Percentiles rank a stretch among this genome's conserved stretches.
These are phyloP conservation scores for Rallus crepitans DNA, from an alignment of 2,797 vertebrate genomes.

Conservation along the genomic window DNA sequence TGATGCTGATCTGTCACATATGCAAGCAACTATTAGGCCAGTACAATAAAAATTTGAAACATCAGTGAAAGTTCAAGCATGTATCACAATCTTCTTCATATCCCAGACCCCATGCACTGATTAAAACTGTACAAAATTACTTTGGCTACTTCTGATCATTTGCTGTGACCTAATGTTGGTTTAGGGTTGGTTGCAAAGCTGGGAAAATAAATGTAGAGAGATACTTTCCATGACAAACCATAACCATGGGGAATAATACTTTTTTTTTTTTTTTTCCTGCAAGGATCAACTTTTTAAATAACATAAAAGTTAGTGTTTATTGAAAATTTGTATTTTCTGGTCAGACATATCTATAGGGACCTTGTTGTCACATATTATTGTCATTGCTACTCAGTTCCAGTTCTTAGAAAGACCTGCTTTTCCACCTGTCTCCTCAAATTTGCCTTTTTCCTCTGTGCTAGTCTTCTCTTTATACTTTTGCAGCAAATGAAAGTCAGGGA, in stretches of 20 bases:
- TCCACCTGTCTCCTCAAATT: neutral
- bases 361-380: neutral
- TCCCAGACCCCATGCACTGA: neutral
- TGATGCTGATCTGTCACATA: neutral
- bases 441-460: neutral
- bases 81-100: neutral
- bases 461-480: neutral
- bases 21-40: neutral
- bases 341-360: neutral
- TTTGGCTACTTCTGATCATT: neutral
- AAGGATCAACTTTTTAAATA: neutral
- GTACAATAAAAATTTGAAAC: neutral
- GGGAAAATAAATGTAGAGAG: neutral
- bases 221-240: neutral
- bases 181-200: neutral
- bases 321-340: neutral
- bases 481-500: neutral
- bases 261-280: neutral
- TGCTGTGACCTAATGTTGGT: neutral
- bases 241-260: rapidly evolving
- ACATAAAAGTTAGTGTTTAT: neutral
- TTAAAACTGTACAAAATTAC: neutral
- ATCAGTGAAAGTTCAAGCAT: neutral
- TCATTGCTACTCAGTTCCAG: neutral
- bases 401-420: neutral